Percentiles rank a stretch among this genome's conserved stretches.
These are phyloP conservation scores for Linyphia triangularis DNA, from an alignment of 2,888 invertebrate species.

Conservation along the genomic window DNA sequence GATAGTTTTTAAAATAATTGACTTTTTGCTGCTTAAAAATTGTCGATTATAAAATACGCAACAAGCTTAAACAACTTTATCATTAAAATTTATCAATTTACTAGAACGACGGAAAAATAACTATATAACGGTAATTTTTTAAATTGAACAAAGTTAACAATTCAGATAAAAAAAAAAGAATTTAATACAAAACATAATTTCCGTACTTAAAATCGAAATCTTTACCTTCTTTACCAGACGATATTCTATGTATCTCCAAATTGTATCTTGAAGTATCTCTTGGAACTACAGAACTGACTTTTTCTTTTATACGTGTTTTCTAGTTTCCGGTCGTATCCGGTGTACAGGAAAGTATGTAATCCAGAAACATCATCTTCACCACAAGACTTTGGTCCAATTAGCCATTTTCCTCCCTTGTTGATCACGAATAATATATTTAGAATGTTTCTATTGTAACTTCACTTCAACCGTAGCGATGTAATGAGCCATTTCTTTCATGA, in stretches of 20 bases:
- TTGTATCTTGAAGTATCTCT: background rate
- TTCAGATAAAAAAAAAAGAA: too few species aligned
- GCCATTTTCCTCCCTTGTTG: background rate
- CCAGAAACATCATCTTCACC: background rate
- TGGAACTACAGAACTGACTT: too few species aligned
- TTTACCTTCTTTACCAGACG: background rate
- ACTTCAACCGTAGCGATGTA: background rate
- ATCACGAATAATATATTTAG: constrained; percentile 3
- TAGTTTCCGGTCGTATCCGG: background rate
- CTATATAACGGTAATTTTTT: too few species aligned
- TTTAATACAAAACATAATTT: too few species aligned
- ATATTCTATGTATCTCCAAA: background rate
- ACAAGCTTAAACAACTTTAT: too few species aligned
- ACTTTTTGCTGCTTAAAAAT: too few species aligned
- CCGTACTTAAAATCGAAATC: background rate
- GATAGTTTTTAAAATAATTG: too few species aligned
- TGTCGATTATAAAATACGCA: too few species aligned
- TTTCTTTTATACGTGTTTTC: background rate
- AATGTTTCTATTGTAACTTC: background rate
- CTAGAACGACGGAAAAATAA: too few species aligned
- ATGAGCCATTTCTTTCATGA: background rate
- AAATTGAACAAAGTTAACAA: too few species aligned
- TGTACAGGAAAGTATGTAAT: background rate
- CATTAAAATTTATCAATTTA: too few species aligned
- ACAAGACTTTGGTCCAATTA: background rate